phyloP scores from a whole-genome alignment of 1,140 invertebrate species.

The Lysiphlebus fabarum region DNA sequence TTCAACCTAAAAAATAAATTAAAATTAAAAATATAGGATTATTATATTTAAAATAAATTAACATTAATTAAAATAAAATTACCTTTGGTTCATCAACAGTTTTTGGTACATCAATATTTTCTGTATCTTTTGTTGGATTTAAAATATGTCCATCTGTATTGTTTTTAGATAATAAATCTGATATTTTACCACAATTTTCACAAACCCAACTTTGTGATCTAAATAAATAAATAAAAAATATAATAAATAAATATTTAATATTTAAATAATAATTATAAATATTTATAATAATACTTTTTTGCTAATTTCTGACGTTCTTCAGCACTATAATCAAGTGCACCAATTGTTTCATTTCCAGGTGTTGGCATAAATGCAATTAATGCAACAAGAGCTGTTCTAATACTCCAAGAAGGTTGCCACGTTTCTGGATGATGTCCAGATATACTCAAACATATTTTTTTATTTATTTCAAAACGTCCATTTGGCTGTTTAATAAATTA shows the following conservation, averaged over 20 bases:
- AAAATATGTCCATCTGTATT: slow-evolving; percentile 52
- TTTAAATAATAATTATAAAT: slow-evolving; percentile 2
- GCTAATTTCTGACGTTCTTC: slow-evolving; percentile 82
- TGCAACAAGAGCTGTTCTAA: slow-evolving; percentile 87
- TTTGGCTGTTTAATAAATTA: slow-evolving; percentile 68
- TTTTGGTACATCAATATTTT: background rate
- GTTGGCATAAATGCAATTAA: slow-evolving; percentile 95
- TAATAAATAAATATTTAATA: slow-evolving; percentile 4
- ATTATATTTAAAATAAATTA: background rate
- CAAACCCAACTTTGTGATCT: slow-evolving; percentile 52
- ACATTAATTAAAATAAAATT: no score
- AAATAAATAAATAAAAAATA: background rate
- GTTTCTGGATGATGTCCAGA: slow-evolving; percentile 97
- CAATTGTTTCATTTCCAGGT: slow-evolving; percentile 81
- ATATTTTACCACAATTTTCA: slow-evolving; percentile 47
- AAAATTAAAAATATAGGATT: slow-evolving; percentile 10
- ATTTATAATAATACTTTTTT: slow-evolving; percentile 59
- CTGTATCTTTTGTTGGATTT: slow-evolving; percentile 45
- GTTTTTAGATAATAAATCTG: slow-evolving; percentile 46
- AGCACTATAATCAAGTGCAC: slow-evolving; percentile 81
- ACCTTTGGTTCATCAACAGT: no score
- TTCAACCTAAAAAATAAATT: slow-evolving; percentile 42
- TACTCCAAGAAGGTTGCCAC: slow-evolving; percentile 96
- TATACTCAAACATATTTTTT: slow-evolving; percentile 95
- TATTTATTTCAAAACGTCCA: slow-evolving; percentile 90